Evolutionary conservation across 2,113 vertebrate species (phyloP), one percentile per base, ranked within the genome.

Genomic region (Cnemophilus loriae): DNA sequence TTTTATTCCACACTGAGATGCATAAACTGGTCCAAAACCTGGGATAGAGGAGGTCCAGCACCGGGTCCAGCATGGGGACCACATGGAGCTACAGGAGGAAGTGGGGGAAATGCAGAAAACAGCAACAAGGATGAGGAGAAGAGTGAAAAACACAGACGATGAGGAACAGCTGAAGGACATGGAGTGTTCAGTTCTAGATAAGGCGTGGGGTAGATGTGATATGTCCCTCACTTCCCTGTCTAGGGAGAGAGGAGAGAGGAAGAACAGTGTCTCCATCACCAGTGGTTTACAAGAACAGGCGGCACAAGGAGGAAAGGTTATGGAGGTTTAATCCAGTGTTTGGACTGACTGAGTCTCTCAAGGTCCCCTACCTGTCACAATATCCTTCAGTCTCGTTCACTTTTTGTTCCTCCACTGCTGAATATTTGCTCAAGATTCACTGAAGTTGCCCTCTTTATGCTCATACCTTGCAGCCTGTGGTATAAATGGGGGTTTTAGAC

Each of bases 271-370:
- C 83, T 77, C 83, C 76, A 93, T 75, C 83, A 60, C 27, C 19
- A 35, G 35, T 52, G 80, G 64, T 90, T 96, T 95, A 90, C 64
- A 75, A 70, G 76, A 83, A 87, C 83, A 90, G 35, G 44, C 80
- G 86, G 89, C 56, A 89, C 56, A 84, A 84, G 60, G 52, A 92
- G 63, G 39, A 89, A 78, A 89, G 42, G 6, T 80, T 92, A 28
- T 33, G n/a, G 16, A 56, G 32, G 16, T 41, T 78, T 93, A 60
- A 80, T 65, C 50, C 71, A 33, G 16, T 56, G 52, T 88, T 92
- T 88, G 50, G 87, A 17, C 78, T 87, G 44, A 24, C 50, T 63
- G 46, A 73, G 39, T 44, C 89, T 84, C 63, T 67, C 83, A 81
- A 93, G 76, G 78, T 26, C 24, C 11, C 11, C 32, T 85, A 84